Evolutionary conservation across 1,140 invertebrate genomes (phyloP).

Genomic region (Heliothis virescens): DNA sequence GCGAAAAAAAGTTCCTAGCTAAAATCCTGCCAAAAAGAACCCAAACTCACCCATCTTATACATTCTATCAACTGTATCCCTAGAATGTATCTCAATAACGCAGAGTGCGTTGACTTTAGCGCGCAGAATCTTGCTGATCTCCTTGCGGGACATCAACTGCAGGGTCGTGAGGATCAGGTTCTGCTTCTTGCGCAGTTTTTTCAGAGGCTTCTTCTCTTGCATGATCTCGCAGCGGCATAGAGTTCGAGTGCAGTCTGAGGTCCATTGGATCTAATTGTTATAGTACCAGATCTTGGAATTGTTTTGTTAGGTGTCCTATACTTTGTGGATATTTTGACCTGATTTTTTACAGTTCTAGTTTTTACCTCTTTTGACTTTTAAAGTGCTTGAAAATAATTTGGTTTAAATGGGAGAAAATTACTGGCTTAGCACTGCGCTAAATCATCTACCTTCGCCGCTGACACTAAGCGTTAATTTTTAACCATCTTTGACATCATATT

Average conservation of each 20-base stretch:
- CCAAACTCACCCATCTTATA: constrained; percentile 86
- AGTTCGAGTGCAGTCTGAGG: constrained; percentile 90
- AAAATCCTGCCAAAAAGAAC: neutral
- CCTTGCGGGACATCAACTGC: constrained; percentile 91
- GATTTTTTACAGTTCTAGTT: too few species aligned
- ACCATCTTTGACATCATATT: neutral
- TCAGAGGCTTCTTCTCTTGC: constrained; percentile 92
- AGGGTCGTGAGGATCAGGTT: constrained; percentile 91
- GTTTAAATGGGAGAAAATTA: neutral
- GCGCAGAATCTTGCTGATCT: constrained; percentile 91
- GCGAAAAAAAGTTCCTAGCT: neutral
- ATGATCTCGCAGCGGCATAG: constrained; percentile 89
- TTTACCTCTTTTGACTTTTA: neutral
- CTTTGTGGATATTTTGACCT: too few species aligned
- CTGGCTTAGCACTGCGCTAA: too few species aligned
- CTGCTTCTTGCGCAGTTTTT: constrained; percentile 91
- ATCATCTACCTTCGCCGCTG: too few species aligned
- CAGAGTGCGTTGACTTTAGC: constrained; percentile 94
- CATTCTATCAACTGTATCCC: constrained; percentile 95
- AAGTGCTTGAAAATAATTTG: neutral
- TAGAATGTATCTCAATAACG: constrained; percentile 95
- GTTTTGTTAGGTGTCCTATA: too few species aligned
- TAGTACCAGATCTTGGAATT: too few species aligned
- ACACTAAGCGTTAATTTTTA: too few species aligned
- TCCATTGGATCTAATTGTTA: constrained; percentile 90